A percentile compares a stretch with the other conserved stretches of the same genome.
Evolutionary conservation across 2,888 invertebrate species (phyloP).

Genomic region (Pteria penguin): DNA sequence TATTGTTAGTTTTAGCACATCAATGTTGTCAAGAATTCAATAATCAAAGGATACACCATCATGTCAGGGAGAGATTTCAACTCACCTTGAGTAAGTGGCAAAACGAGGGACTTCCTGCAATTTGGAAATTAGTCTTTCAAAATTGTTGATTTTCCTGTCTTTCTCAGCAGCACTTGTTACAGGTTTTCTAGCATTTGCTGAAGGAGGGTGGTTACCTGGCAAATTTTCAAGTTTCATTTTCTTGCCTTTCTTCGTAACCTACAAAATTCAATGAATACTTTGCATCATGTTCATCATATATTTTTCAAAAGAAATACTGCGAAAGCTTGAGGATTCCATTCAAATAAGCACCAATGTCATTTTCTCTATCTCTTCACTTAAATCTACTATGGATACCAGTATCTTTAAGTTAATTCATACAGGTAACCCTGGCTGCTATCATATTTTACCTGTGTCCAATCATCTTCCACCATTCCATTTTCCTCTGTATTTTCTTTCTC

Average conservation of each 20-base stretch:
- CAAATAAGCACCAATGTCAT: neutral
- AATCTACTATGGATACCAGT: neutral
- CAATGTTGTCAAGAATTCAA: no score
- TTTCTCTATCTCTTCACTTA: neutral
- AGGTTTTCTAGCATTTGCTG: constrained; percentile 3
- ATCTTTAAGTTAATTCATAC: no score
- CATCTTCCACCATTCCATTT: constrained; percentile 33
- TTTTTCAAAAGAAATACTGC: neutral
- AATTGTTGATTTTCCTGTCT: constrained; percentile 47
- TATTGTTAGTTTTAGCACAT: no score
- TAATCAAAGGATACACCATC: neutral
- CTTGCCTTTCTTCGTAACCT: constrained; percentile 41
- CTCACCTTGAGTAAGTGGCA: constrained; percentile 37
- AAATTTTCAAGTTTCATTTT: constrained; percentile 27
- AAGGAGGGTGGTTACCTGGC: neutral
- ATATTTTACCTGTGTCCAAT: constrained; percentile 51
- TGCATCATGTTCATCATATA: neutral
- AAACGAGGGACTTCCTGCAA: constrained; percentile 14
- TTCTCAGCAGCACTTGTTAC: constrained; percentile 21
- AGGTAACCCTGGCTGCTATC: neutral
- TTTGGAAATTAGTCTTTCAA: constrained; percentile 54
- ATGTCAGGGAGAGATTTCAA: neutral
- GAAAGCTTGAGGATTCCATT: neutral
- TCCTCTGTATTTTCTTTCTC: constrained; percentile 3
- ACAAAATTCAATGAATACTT: neutral